Evolutionary conservation across 1,140 invertebrate species (phyloP), one percentile per base, ranked within the genome.

Genomic region (Procambarus clarkii): DNA sequence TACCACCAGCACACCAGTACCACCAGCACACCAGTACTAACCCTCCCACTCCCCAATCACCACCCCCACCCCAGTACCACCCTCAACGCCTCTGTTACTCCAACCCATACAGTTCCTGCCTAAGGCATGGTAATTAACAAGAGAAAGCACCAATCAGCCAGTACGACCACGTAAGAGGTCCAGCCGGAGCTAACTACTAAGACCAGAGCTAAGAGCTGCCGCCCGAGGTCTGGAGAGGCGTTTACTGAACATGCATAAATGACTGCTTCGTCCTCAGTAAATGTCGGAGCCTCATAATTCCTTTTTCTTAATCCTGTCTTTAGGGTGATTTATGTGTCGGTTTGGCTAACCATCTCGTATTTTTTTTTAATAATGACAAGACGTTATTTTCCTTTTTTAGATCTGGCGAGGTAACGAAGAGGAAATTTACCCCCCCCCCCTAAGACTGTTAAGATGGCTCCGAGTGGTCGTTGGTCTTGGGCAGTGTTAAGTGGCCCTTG

Each of bases 221-320:
- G 18, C 69, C n/a, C 0, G n/a, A 4, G 7, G n/a, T 74, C 24
- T 5, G n/a, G n/a, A 21, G 8, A 8, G 21, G 4, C 69, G 34
- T 74, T 74, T 74, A 74, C 69, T 74, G 5, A 74, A 24, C 69
- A 74, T 74, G 69, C 69, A 74, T 34, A 74, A 74, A 74, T 74
- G 69, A 74, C 13, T 24, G 4, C 69, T 74, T 24, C 69, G 34
- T 74, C 69, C 69, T 24, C 69, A 5, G 69, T 74, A 74, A 74
- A 74, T 21, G 69, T 74, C 69, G 4, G 24, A 24, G 24, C 69
- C 69, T 74, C 69, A 74, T 74, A 74, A 74, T 74, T 74, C n/a
- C 69, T 74, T 34, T 74, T 74, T n/a, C 69, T 74, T 74, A 74
- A 74, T 74, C 69, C 69, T 74, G 69, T 74, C 69, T 74, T 74